These are phyloP conservation scores for Melanostoma mellinum DNA, from an alignment of 2,888 invertebrate species.

Conservation along the genomic window DNA sequence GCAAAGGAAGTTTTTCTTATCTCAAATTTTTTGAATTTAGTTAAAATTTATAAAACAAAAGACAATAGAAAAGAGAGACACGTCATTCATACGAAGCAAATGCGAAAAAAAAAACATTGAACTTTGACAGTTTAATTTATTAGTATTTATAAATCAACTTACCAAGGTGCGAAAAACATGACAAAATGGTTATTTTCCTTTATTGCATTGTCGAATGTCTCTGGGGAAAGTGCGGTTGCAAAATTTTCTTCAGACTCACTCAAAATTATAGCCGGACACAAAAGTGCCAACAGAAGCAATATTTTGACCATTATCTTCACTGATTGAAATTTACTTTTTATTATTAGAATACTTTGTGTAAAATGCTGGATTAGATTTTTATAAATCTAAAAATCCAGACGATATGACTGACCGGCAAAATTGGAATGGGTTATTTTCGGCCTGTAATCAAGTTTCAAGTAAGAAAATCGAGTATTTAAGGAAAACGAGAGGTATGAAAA, in stretches of 20 bases:
- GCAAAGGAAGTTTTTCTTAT: no score
- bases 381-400: not conserved
- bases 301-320: conserved; percentile 40
- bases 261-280: conserved; percentile 49
- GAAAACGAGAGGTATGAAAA: not conserved
- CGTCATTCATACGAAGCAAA: no score
- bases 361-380: not conserved
- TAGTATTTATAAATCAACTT: conserved; percentile 77
- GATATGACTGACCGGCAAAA: conserved; percentile 46
- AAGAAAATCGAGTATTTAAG: not conserved
- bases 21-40: no score
- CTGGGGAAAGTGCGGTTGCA: conserved; percentile 82
- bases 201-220: conserved; percentile 85
- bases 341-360: not conserved
- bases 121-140: not conserved
- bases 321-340: not conserved
- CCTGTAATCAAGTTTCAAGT: conserved; percentile 8
- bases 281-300: conserved; percentile 28
- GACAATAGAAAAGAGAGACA: no score
- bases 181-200: conserved; percentile 88
- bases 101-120: no score
- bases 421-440: conserved; percentile 35
- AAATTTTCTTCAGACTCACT: conserved; percentile 76
- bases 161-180: conserved; percentile 92
- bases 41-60: no score